Base-by-base conservation (phyloP, 1,140 invertebrate species). In the Euura lappo region DNA sequence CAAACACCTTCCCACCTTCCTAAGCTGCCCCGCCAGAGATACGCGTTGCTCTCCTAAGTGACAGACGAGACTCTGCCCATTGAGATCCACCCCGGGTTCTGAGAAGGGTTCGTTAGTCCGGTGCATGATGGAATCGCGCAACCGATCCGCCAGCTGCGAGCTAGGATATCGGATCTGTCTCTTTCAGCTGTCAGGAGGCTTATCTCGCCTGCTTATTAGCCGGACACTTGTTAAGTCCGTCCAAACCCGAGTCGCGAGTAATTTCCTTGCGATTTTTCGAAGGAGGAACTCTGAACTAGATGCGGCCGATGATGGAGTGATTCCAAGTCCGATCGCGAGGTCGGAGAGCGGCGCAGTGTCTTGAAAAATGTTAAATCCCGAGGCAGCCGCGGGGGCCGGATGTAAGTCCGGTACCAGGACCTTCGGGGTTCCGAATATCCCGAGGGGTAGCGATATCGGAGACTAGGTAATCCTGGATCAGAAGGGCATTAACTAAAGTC, bases 401-500 rank as follows among this genome's bases (percentile, higher is more conserved):
- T 28, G 28, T 28, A 11, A n/a, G 51, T 60, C 51, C 51, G 42
- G 45, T 47, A 45, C 69, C 69, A 70, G 69, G 45, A 70, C 10
- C 45, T 70, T 28, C 28, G 44, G 0, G 7, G 45, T 6, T 13
- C 69, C 43, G 45, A 44, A 70, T 70, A 70, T 70, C 44, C n/a
- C 69, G 69, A 70, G 45, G 45, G 45, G 69, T 13, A 45, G 69
- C 44, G 69, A 7, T 47, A 70, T 47, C 69, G 43, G 69, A 70
- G 45, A 45, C 69, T 44, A 11, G 3, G 69, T 70, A 70, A 70
- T 70, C 69, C 69, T 13, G 69, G 69, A 70, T 70, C 69, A 70
- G 45, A 70, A 47, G 42, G 7, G 69, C 69, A 70, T 70, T 70
- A 70, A 70, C 3, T 70, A 70, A 70, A 70, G 69, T 70, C 69